Evolutionary conservation across 2,113 vertebrate species (phyloP).

Genomic region (Antennarius striatus): DNA sequence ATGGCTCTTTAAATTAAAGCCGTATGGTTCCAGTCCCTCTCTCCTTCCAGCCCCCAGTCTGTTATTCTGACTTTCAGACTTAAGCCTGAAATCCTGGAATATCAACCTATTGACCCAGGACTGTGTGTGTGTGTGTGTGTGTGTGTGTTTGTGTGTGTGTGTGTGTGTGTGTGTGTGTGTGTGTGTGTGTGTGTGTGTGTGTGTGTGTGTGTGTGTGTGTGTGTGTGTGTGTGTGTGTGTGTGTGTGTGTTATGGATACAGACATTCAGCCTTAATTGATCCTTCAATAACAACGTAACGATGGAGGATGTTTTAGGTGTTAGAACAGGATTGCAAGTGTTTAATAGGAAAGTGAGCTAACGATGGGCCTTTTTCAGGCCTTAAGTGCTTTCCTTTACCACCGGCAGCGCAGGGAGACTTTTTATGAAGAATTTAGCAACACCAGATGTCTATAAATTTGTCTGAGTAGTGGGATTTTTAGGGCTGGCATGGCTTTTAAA

Average conservation of each 20-base stretch:
- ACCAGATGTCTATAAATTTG: constrained; percentile 76
- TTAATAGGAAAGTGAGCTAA: constrained; percentile 60
- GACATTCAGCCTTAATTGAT: constrained; percentile 60
- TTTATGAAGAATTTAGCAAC: constrained; percentile 68
- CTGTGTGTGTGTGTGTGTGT: constrained; percentile 28
- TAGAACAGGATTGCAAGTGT: constrained; percentile 54
- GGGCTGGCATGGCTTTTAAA: neutral
- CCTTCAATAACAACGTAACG: constrained; percentile 66
- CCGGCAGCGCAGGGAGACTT: constrained; percentile 48
- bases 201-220: constrained; percentile 2
- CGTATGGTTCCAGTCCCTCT: constrained; percentile 30
- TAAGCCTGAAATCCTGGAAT: constrained; percentile 60
- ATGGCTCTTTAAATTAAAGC: constrained; percentile 34
- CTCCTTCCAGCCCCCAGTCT: constrained; percentile 27
- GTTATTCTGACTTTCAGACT: constrained; percentile 53
- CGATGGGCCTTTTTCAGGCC: constrained; percentile 51
- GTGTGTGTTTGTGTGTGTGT: constrained; percentile 13
- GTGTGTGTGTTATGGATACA: constrained; percentile 46
- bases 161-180: neutral
- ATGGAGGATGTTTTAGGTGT: constrained; percentile 71
- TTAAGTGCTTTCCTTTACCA: constrained; percentile 61
- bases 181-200: constrained; percentile 12
- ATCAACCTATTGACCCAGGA: constrained; percentile 61
- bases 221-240: constrained; percentile 12
- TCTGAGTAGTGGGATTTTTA: constrained; percentile 39